A percentile compares a stretch with the other conserved stretches of the same genome.
Evolutionary conservation across 2,797 vertebrate genomes (phyloP).

Genomic region (Vultur gryphus): DNA sequence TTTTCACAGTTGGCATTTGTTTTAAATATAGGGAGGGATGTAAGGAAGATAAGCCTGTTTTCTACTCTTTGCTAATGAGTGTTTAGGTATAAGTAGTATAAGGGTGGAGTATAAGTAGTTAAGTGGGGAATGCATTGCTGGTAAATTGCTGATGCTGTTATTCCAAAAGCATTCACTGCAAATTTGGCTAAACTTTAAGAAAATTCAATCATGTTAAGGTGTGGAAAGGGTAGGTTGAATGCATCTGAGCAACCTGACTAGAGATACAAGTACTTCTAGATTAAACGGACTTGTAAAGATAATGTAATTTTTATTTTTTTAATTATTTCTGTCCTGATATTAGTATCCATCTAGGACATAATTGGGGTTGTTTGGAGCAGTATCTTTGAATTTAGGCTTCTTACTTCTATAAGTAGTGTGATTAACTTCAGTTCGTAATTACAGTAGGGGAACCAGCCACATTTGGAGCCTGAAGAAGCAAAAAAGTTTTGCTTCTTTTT

Average conservation of each 20-base stretch:
- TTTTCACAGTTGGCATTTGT: conserved; percentile 13
- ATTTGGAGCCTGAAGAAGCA: neutral
- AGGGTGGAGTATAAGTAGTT: neutral
- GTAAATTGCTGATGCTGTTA: neutral
- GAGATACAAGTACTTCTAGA: neutral
- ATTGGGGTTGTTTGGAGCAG: neutral
- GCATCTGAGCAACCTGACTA: neutral
- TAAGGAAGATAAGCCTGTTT: neutral
- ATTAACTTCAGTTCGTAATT: neutral
- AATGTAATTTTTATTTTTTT: neutral
- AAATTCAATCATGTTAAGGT: neutral
- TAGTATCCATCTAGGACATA: neutral
- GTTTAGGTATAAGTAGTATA: neutral
- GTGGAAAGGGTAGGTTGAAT: neutral
- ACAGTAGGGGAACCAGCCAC: neutral
- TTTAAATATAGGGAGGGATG: neutral
- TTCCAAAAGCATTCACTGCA: neutral
- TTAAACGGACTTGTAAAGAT: neutral
- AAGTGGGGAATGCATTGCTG: neutral
- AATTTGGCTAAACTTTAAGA: neutral
- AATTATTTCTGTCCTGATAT: neutral
- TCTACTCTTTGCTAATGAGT: neutral
- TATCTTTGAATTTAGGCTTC: neutral
- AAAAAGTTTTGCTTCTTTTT: neutral
- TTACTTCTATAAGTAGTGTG: neutral